A percentile compares a stretch with the other conserved stretches of the same genome.
phyloP scores from a whole-genome alignment of 2,888 invertebrate species.

The Poecilus cupreus region DNA sequence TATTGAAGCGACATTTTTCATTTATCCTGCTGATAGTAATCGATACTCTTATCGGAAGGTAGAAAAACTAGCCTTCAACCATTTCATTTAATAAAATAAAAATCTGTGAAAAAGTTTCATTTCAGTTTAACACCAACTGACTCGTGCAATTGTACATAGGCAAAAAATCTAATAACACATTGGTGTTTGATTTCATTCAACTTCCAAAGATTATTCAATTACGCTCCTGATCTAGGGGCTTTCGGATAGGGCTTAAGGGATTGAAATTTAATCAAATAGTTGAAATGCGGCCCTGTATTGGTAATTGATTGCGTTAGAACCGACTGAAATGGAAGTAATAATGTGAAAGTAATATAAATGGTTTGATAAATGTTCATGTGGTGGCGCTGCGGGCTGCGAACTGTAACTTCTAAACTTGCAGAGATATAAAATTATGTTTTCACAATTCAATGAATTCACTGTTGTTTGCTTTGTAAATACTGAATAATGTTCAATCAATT shows the following conservation, averaged over 20 bases:
- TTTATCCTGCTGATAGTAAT: too few species aligned
- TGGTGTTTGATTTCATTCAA: background rate
- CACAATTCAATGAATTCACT: background rate
- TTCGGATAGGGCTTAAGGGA: background rate
- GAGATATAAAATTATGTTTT: constrained; percentile 13
- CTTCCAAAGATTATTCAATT: constrained; percentile 1
- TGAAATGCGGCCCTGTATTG: constrained; percentile 15
- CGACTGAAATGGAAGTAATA: constrained; percentile 35
- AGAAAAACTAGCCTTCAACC: too few species aligned
- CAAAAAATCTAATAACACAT: background rate
- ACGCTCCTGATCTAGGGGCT: background rate
- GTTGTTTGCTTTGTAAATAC: constrained; percentile 4
- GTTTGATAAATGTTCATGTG: constrained; percentile 23
- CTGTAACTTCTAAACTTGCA: constrained; percentile 4
- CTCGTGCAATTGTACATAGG: too few species aligned
- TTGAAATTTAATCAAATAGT: background rate
- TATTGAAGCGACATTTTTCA: too few species aligned
- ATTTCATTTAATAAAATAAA: too few species aligned
- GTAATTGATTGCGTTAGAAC: constrained; percentile 28
- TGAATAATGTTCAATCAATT: background rate
- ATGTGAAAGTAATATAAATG: constrained; percentile 36
- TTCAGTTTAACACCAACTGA: too few species aligned
- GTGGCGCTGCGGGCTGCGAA: background rate
- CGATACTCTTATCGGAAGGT: too few species aligned
- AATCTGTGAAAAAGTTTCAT: too few species aligned